These are phyloP conservation scores for Sinocyclocheilus maitianheensis DNA, from an alignment of 2,113 vertebrate species.

Conservation along the genomic window DNA sequence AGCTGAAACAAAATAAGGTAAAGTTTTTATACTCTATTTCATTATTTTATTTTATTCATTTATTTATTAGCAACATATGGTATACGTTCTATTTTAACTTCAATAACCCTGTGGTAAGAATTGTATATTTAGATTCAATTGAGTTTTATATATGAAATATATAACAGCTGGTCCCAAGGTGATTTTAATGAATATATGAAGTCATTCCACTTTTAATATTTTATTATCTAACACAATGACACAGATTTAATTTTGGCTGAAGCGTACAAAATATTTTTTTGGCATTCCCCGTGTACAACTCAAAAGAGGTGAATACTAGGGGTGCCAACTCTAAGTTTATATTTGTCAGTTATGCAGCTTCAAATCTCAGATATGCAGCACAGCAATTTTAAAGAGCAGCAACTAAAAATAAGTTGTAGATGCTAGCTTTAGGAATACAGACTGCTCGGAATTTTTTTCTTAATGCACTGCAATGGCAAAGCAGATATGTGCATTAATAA, in stretches of 20 bases:
- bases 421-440: not conserved
- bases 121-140: too few species aligned
- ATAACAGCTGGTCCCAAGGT: not conserved
- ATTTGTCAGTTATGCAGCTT: not conserved
- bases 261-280: not conserved
- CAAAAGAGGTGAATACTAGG: not conserved
- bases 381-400: not conserved
- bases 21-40: too few species aligned
- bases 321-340: not conserved
- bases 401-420: not conserved
- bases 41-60: too few species aligned
- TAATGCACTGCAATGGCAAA: not conserved
- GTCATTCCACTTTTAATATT: not conserved
- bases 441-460: not conserved
- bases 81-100: too few species aligned
- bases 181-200: not conserved
- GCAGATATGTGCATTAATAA: not conserved
- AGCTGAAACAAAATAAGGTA: too few species aligned
- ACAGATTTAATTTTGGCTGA: not conserved
- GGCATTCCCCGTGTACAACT: not conserved
- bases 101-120: too few species aligned
- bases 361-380: constrained; percentile 9
- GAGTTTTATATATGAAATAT: too few species aligned
- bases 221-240: not conserved
- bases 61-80: too few species aligned